Conservation (phyloP, 2,888 invertebrate genomes). For the Stratiomys singularior region DNA sequence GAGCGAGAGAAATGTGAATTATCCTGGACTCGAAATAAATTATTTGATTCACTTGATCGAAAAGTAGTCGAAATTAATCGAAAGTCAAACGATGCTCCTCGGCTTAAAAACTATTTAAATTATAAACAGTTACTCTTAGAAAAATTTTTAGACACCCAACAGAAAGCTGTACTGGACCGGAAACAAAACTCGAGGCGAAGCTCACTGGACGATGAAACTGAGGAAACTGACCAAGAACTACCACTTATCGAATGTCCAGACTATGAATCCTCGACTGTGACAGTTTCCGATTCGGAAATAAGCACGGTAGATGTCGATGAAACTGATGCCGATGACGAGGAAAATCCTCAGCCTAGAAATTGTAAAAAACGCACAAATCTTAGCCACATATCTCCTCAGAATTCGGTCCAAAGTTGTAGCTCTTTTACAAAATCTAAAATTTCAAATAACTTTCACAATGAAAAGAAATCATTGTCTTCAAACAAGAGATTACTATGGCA, state of each 20-base stretch:
- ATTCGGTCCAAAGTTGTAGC: slow-evolving; percentile 57
- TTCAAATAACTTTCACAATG: no score
- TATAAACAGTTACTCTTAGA: slow-evolving; percentile 52
- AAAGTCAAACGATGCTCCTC: slow-evolving; percentile 58
- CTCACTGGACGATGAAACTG: slow-evolving; percentile 26
- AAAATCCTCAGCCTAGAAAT: slow-evolving; percentile 50
- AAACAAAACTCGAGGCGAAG: slow-evolving; percentile 25
- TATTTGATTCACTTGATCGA: slow-evolving; percentile 61
- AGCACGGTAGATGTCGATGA: slow-evolving; percentile 53
- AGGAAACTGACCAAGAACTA: slow-evolving; percentile 41
- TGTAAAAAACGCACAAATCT: slow-evolving; percentile 49
- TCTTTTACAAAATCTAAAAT: no score
- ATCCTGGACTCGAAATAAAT: slow-evolving; percentile 55
- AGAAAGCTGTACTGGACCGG: background rate
- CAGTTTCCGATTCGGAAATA: slow-evolving; percentile 60
- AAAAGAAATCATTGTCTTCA: no score
- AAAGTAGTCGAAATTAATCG: slow-evolving; percentile 61
- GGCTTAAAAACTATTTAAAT: slow-evolving; percentile 59
- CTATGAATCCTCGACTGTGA: slow-evolving; percentile 64
- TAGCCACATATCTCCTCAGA: slow-evolving; percentile 61
- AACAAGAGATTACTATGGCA: slow-evolving; percentile 45
- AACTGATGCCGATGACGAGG: slow-evolving; percentile 46
- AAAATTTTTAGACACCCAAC: slow-evolving; percentile 30
- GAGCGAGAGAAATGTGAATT: slow-evolving; percentile 69
- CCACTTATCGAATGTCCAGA: slow-evolving; percentile 48